A percentile compares a stretch with the other conserved stretches of the same genome.
These are phyloP conservation scores for Aviceda subcristata DNA, from an alignment of 2,113 vertebrate species.

Conservation along the genomic window DNA sequence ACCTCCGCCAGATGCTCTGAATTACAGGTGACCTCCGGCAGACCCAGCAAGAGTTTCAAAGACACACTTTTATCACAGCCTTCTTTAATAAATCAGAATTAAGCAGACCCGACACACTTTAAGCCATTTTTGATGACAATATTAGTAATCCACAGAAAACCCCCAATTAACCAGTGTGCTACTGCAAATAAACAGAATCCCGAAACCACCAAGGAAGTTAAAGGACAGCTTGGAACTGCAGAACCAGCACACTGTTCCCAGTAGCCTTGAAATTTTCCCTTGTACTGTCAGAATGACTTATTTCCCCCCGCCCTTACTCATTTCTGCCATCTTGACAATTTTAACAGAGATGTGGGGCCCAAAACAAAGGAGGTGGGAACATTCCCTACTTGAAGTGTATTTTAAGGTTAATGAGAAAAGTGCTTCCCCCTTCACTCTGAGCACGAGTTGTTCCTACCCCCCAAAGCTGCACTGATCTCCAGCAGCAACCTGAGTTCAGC, in stretches of 20 bases:
- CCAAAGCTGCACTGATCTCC: background rate
- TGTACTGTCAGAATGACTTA: background rate
- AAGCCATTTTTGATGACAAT: background rate
- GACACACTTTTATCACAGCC: background rate
- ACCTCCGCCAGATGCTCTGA: conserved; percentile 12
- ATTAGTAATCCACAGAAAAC: background rate
- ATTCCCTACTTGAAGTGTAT: background rate
- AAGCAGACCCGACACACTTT: background rate
- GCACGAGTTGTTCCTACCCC: background rate
- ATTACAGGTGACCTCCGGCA: conserved; percentile 18
- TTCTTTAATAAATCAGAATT: background rate
- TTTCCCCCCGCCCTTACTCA: background rate
- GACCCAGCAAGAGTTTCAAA: background rate
- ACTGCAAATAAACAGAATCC: background rate
- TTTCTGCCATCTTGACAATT: background rate
- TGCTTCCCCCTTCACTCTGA: fast-evolving
- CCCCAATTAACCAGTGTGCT: background rate
- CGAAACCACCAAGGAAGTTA: fast-evolving
- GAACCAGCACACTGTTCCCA: background rate
- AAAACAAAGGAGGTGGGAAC: background rate
- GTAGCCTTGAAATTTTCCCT: background rate
- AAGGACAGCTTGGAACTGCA: background rate
- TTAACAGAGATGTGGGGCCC: background rate
- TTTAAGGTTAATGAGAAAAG: background rate
- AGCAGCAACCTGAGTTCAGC: background rate